Evolutionary conservation across 1,140 invertebrate genomes (phyloP).

Genomic region (Platorchestia sp.): DNA sequence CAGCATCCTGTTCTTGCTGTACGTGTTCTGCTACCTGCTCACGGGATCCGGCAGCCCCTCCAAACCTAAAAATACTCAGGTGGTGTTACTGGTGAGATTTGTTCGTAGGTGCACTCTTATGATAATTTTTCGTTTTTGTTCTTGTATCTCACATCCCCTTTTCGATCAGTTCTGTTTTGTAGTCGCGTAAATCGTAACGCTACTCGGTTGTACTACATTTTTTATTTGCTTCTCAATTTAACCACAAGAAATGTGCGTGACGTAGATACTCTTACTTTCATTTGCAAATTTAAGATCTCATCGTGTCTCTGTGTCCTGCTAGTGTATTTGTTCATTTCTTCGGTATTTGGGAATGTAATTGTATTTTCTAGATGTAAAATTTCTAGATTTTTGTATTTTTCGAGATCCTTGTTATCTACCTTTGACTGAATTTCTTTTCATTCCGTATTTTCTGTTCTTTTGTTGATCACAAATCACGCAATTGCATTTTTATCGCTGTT

Average conservation of each 20-base stretch:
- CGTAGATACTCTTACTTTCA: background rate
- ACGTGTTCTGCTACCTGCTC: constrained; percentile 96
- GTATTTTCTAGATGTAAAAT: background rate
- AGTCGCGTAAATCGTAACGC: background rate
- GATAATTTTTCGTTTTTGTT: background rate
- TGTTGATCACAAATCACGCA: background rate
- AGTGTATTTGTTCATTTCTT: background rate
- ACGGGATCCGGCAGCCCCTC: constrained; percentile 81
- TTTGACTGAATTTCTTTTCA: background rate
- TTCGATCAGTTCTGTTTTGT: background rate
- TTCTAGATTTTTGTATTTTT: background rate
- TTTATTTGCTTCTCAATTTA: background rate
- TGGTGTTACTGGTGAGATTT: constrained; percentile 66
- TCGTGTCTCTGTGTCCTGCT: background rate
- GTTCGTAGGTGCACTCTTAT: constrained; percentile 24
- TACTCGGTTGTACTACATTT: background rate
- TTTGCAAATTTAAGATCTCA: background rate
- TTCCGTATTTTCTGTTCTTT: background rate
- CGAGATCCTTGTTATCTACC: background rate
- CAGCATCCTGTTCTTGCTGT: constrained; percentile 95
- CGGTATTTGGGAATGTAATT: background rate
- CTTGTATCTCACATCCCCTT: background rate
- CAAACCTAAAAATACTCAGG: constrained; percentile 66
- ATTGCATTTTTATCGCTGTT: background rate
- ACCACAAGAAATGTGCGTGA: background rate